A percentile compares a stretch with the other conserved stretches of the same genome.
phyloP scores from a whole-genome alignment of 2,113 vertebrate genomes.

The Phaethon lepturus region DNA sequence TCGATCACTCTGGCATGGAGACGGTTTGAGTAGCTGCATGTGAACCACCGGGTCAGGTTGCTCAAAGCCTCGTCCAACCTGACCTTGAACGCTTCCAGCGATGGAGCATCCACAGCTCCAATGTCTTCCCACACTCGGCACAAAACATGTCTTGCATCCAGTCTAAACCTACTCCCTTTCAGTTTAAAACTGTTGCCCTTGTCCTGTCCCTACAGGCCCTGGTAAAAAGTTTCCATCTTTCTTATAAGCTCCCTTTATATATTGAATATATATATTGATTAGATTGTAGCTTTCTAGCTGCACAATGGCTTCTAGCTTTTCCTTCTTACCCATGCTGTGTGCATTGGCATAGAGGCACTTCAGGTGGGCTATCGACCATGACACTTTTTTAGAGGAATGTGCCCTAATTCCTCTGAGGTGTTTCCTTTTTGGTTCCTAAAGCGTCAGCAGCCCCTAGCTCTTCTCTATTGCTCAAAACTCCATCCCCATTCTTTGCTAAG shows the following conservation, averaged over 20 bases:
- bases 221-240: not conserved
- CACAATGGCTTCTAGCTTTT: not conserved
- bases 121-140: rapidly evolving
- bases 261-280: not conserved
- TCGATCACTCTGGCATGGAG: rapidly evolving
- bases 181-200: not conserved
- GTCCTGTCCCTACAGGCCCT: not conserved
- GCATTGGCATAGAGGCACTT: not conserved
- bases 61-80: not conserved
- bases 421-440: not conserved
- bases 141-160: not conserved
- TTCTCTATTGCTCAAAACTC: not conserved
- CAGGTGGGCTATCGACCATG: rapidly evolving
- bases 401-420: not conserved
- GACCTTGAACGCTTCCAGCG: not conserved
- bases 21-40: rapidly evolving
- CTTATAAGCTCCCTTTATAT: not conserved
- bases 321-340: not conserved
- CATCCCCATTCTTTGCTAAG: not conserved
- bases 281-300: not conserved
- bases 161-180: not conserved
- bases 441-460: not conserved
- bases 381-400: not conserved
- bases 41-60: not conserved
- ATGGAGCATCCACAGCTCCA: not conserved